These are phyloP conservation scores for Thysanoteuthis rhombus DNA, from an alignment of 2,888 invertebrate species.

Conservation along the genomic window DNA sequence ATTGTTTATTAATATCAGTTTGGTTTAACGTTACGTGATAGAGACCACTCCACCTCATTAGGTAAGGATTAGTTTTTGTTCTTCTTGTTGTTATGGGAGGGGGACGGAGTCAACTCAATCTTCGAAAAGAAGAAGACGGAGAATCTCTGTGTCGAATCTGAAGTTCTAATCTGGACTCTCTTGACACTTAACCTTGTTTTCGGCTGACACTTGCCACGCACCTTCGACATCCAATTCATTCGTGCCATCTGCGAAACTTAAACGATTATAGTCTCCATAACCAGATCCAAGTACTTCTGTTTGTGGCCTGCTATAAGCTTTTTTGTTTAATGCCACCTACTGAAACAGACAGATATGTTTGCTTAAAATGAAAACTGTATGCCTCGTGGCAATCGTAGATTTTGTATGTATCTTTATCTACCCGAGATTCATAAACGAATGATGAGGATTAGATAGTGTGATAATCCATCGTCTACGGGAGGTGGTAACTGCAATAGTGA, in stretches of 20 bases:
- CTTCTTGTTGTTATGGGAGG: no score
- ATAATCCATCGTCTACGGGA: no score
- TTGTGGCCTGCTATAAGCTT: neutral
- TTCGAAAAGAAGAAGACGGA: neutral
- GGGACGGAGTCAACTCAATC: no score
- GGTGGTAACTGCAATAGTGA: no score
- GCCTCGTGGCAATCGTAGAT: no score
- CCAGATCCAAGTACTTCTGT: neutral
- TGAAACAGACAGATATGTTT: neutral
- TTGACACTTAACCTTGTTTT: neutral
- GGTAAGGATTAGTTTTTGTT: no score
- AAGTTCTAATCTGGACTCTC: neutral
- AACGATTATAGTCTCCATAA: neutral
- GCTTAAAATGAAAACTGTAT: neutral
- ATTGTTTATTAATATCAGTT: no score
- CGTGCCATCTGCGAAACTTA: neutral
- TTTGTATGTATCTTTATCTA: no score
- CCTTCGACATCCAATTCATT: neutral
- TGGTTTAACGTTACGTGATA: no score
- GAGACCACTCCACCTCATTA: no score
- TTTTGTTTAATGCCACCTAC: neutral
- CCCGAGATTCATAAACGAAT: no score
- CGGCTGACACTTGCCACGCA: neutral
- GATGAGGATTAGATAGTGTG: no score
- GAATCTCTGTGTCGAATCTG: neutral